Evolutionary conservation across 2,797 vertebrate genomes (phyloP).

Genomic region (Falco berigora): DNA sequence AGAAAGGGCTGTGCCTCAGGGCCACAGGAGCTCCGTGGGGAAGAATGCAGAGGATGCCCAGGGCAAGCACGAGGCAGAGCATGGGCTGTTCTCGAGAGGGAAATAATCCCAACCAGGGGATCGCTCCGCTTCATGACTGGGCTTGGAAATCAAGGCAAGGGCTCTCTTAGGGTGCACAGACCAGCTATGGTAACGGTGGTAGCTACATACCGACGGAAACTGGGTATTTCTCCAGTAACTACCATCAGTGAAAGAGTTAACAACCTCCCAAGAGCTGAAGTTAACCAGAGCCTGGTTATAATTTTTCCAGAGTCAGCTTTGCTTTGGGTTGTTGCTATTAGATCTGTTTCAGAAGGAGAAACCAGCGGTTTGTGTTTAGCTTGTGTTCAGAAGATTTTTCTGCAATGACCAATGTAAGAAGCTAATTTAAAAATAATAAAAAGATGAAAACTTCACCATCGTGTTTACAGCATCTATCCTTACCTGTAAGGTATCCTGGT

Average conservation of each 20-base stretch:
- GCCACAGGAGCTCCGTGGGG: not conserved
- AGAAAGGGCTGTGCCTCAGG: not conserved
- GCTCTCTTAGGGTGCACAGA: not conserved
- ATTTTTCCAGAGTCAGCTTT: not conserved
- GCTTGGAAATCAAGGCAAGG: not conserved
- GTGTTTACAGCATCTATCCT: not conserved
- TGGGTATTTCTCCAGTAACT: not conserved
- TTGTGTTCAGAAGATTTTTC: not conserved
- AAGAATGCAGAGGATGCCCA: not conserved
- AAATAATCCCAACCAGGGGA: too few relatives aligned
- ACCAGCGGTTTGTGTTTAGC: not conserved
- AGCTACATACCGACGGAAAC: not conserved
- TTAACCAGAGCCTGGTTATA: not conserved
- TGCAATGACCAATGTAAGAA: not conserved
- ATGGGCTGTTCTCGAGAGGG: not conserved
- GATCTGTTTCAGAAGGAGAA: not conserved
- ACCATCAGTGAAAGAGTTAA: not conserved
- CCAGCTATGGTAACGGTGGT: not conserved
- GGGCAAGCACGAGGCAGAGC: rapidly evolving
- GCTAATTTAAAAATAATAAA: not conserved
- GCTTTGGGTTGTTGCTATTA: not conserved
- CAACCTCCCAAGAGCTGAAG: not conserved
- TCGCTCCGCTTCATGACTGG: not conserved
- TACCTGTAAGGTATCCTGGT: not conserved
- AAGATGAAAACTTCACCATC: not conserved